These are phyloP conservation scores for Periplaneta americana DNA, from an alignment of 1,140 invertebrate genomes.

Conservation along the genomic window DNA sequence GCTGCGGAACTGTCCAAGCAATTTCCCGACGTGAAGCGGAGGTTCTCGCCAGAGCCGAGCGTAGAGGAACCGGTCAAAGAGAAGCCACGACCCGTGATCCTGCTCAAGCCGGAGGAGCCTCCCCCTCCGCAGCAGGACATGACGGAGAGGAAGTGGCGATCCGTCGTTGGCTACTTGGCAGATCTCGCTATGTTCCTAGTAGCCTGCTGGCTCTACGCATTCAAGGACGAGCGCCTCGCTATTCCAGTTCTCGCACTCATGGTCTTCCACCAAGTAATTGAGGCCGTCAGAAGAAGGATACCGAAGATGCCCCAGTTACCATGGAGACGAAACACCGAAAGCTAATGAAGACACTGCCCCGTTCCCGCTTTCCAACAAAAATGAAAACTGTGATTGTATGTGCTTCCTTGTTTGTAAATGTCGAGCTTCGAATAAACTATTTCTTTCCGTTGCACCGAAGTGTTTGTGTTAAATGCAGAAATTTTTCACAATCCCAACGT, in stretches of 20 bases:
- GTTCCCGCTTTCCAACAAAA: no score
- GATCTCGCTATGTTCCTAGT: conserved; percentile 63
- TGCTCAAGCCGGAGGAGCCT: neutral
- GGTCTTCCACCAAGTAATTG: conserved; percentile 65
- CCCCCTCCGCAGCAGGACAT: neutral
- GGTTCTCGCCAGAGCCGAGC: neutral
- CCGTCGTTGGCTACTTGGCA: conserved; percentile 58
- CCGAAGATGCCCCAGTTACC: conserved; percentile 25
- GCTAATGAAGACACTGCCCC: neutral
- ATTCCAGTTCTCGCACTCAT: conserved; percentile 69
- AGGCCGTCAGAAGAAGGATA: conserved; percentile 44
- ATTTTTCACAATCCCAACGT: no score
- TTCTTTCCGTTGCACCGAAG: neutral
- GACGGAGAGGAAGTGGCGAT: conserved; percentile 55
- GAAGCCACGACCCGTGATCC: neutral
- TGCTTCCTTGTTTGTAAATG: no score
- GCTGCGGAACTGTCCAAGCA: neutral
- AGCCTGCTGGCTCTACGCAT: conserved; percentile 71
- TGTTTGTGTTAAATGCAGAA: no score
- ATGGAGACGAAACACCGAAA: neutral
- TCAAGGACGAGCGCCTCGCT: conserved; percentile 67
- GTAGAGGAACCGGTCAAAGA: neutral
- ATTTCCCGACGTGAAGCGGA: neutral
- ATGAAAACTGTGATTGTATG: neutral
- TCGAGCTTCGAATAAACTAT: neutral